These are phyloP conservation scores for Conomelus anceps DNA, from an alignment of 2,888 invertebrate species.

Conservation along the genomic window DNA sequence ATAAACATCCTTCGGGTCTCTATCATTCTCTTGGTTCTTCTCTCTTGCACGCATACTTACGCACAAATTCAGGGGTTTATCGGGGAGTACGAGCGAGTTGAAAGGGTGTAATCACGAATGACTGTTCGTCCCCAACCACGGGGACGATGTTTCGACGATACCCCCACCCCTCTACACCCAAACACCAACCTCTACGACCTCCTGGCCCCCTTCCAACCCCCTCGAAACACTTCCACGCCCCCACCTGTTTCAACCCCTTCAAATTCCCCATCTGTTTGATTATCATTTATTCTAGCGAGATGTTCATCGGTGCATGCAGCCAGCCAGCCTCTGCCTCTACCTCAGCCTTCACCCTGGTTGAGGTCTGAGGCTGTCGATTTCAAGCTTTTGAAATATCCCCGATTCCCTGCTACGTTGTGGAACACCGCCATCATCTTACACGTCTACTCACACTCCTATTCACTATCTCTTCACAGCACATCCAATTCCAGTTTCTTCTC, in stretches of 20 bases:
- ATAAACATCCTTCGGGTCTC: neutral
- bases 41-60: neutral
- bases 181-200: neutral
- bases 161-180: neutral
- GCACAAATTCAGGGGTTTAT: neutral
- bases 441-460: neutral
- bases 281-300: neutral
- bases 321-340: neutral
- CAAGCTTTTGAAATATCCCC: neutral
- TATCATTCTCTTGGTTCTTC: neutral
- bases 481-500: neutral
- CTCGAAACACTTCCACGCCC: neutral
- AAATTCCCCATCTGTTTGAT: neutral
- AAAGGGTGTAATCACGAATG: neutral
- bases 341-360: no score
- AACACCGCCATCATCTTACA: neutral
- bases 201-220: no score
- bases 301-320: neutral
- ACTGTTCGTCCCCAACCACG: neutral
- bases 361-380: neutral
- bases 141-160: neutral
- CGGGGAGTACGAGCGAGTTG: neutral
- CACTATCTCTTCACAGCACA: neutral
- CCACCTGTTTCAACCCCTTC: neutral
- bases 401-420: no score